Base-by-base conservation (phyloP, 2,888 invertebrate genomes). In the Chrysolina oricalcia region DNA sequence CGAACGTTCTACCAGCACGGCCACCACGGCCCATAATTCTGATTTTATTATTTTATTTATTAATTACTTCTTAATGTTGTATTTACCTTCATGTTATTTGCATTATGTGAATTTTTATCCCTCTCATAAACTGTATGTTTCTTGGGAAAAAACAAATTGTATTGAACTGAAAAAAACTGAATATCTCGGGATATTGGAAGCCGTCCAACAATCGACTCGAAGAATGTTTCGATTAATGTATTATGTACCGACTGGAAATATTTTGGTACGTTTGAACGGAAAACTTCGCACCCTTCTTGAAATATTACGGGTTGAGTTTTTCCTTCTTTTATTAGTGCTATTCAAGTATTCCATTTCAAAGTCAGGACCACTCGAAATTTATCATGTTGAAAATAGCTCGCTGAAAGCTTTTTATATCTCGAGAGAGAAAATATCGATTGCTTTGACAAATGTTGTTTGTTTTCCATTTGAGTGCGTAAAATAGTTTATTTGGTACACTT, bases 371-470 rank as follows among this genome's bases (percentile, higher is more conserved):
- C 19, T 40, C 27, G 21, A 50, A 35, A 68, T 68, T 21, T 53
- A 35, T 53, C 53, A 67, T 9, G n/a, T 67, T 50, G 41, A 50
- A 65, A 64, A 69, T 75, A 72, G 46, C 46, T 40, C 23, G 50
- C 56, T 27, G 50, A 69, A 41, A 43, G 43, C 70, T 75, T 74
- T 74, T 76, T 74, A 73, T 76, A 73, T 67, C 50, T 48, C 70
- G 59, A 48, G 63, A 68, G 71, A 76, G 71, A 75, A 76, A 78
- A 78, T 70, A 80, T 76, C 71, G 67, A 74, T 76, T 79, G 80
- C 78, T 80, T 80, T 80, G 80, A 80, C 81, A 80, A 81, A 79
- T 81, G 81, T 75, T 80, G 80, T 77, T 80, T 78, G 74, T 78
- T 79, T 78, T 81, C 68, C 72, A 53, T 53, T 68, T 72, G 71